Evolutionary conservation across 2,888 invertebrate species (phyloP).

Genomic region (Ischnura elegans): DNA sequence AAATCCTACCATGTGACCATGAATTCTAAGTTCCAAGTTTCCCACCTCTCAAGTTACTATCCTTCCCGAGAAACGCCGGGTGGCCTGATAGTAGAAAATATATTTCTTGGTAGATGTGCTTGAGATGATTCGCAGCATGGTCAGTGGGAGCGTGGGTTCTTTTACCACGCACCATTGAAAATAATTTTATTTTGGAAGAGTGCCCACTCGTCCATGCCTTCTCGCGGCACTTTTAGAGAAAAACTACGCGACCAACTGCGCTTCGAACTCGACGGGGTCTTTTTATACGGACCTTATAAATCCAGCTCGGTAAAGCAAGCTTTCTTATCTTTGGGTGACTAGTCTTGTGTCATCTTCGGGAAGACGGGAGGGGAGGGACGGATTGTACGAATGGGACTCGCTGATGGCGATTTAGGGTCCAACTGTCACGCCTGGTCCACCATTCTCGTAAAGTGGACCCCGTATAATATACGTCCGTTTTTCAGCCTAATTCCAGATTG

Average conservation of each 20-base stretch:
- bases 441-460: neutral
- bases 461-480: slow-evolving; percentile 12
- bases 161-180: too few species aligned
- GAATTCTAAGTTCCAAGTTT: too few species aligned
- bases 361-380: neutral
- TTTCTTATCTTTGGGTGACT: neutral
- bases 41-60: too few species aligned
- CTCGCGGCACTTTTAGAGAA: neutral
- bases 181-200: too few species aligned
- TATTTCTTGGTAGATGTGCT: too few species aligned
- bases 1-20: too few species aligned
- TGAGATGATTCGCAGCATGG: too few species aligned
- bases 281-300: neutral
- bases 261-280: neutral
- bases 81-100: too few species aligned
- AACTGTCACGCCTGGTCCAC: slow-evolving; percentile 7
- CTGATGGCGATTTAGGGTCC: slow-evolving; percentile 17
- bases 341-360: neutral
- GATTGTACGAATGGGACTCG: neutral
- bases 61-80: too few species aligned
- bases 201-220: neutral
- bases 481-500: slow-evolving; percentile 18
- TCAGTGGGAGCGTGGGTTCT: too few species aligned
- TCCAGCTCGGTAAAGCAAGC: neutral
- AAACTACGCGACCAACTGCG: neutral